Conservation (phyloP, 2,888 invertebrate genomes). For the Morpho deidamia region DNA sequence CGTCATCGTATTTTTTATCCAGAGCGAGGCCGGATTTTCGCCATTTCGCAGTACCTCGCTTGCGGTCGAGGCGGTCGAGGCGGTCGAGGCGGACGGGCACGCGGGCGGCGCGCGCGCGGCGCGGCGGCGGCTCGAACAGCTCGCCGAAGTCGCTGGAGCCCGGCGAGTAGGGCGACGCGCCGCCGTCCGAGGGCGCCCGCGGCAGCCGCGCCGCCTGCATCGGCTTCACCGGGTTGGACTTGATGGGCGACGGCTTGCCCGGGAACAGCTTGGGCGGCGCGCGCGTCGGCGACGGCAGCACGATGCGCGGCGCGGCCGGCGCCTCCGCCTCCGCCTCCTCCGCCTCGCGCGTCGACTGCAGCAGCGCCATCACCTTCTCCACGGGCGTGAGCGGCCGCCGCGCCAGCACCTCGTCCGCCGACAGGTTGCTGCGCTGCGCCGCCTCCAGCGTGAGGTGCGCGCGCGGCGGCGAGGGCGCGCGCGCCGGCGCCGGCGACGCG, state of each 20-base stretch:
- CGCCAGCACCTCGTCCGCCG: constrained; percentile 68
- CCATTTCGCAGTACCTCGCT: too few species aligned
- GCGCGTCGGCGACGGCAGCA: constrained; percentile 71
- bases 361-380: constrained; percentile 78
- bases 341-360: constrained; percentile 71
- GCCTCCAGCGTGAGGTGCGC: constrained; percentile 62
- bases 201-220: constrained; percentile 54
- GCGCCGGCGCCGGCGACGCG: constrained; percentile 68
- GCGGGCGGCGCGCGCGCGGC: constrained; percentile 81
- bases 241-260: constrained; percentile 73
- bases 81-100: constrained; percentile 87
- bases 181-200: constrained; percentile 67
- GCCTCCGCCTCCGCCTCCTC: constrained; percentile 44
- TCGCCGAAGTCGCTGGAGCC: constrained; percentile 94
- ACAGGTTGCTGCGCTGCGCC: constrained; percentile 68
- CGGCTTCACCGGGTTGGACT: constrained; percentile 79
- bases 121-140: constrained; percentile 86
- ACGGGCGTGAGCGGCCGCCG: constrained; percentile 75
- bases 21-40: too few species aligned
- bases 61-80: constrained; percentile 82
- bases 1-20: too few species aligned
- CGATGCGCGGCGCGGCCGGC: constrained; percentile 57
- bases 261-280: constrained; percentile 74
- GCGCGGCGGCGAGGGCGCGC: constrained; percentile 33
- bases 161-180: constrained; percentile 90